Conservation (phyloP, 2,888 invertebrate genomes). For the Harpalus rufipes region DNA sequence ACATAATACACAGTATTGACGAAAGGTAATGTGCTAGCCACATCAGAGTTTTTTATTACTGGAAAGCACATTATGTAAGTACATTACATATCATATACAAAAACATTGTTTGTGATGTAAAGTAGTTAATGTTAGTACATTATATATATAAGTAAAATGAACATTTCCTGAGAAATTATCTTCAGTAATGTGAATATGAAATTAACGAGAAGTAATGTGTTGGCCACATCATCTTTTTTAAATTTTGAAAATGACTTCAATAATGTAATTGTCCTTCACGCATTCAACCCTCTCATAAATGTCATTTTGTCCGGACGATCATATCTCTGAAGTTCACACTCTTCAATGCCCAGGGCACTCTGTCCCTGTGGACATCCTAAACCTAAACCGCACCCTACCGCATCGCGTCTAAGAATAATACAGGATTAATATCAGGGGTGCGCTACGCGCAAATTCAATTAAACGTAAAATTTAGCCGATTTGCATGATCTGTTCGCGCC, state of each 20-base stretch:
- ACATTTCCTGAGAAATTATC: too few relatives aligned
- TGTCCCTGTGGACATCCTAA: conserved; percentile 35
- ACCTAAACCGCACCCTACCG: conserved; percentile 36
- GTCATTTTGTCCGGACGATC: conserved; percentile 19
- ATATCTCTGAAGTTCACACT: conserved; percentile 40
- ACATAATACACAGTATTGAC: too few relatives aligned
- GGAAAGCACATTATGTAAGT: too few relatives aligned
- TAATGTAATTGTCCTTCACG: neutral
- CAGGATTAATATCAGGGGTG: conserved; percentile 70
- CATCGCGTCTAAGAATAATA: conserved; percentile 69
- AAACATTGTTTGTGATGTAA: too few relatives aligned
- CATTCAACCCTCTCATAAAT: conserved; percentile 15
- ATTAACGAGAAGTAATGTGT: too few relatives aligned
- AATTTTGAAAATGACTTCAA: neutral
- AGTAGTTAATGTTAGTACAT: too few relatives aligned
- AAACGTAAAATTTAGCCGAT: conserved; percentile 69
- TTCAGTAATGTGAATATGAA: too few relatives aligned
- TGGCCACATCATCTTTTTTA: too few relatives aligned
- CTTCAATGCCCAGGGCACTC: conserved; percentile 42
- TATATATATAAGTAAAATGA: too few relatives aligned
- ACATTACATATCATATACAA: too few relatives aligned
- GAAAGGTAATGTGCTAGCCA: too few relatives aligned
- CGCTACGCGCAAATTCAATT: conserved; percentile 71
- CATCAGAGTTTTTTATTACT: too few relatives aligned
- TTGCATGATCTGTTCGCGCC: conserved; percentile 63